Evolutionary conservation across 2,888 invertebrate species (phyloP), one percentile per base, ranked within the genome.

Genomic region (Camponotus fellah): DNA sequence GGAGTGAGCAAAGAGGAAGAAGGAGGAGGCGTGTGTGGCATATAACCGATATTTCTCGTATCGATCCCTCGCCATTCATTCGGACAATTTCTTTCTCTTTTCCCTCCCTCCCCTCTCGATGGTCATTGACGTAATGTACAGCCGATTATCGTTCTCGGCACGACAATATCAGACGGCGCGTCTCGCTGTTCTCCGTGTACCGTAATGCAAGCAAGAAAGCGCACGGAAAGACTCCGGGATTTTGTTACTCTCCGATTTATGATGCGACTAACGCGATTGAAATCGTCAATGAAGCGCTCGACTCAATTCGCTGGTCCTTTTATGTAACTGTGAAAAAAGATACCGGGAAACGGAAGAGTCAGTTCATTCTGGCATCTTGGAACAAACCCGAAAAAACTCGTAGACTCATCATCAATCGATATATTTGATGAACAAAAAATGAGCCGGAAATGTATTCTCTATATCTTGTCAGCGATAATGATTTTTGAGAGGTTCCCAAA

Each of bases 191-290:
- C 37, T 56, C 0, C 64, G 68, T 79, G 83, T 89, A 89, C 86
- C 89, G 89, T 89, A 89, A 89, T 80, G 76, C 84, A 80, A 75
- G 79, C 86, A 89, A 89, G 88, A 89, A 89, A 86, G 64, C 43
- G 17, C 14, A 84, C 85, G 71, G 26, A 26, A 26, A 26, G 26
- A 76, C 79, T 85, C 32, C 66, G 43, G 46, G 87, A 89, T 89
- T 89, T 89, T 88, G 89, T 65, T 53, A 53, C 40, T 40, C 62
- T 53, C 53, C 69, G 71, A 74, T 85, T 82, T 84, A 83, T 80
- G 83, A 83, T 68, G 75, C 62, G n/a, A 21, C 21, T 76, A 82
- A 86, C 83, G 80, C 80, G 85, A 85, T 84, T 89, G 84, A 89
- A 89, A 89, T 89, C 80, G 71, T 88, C 89, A 86, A 89, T 89